phyloP scores from a whole-genome alignment of 2,888 invertebrate genomes.

The Plutella xylostella region DNA sequence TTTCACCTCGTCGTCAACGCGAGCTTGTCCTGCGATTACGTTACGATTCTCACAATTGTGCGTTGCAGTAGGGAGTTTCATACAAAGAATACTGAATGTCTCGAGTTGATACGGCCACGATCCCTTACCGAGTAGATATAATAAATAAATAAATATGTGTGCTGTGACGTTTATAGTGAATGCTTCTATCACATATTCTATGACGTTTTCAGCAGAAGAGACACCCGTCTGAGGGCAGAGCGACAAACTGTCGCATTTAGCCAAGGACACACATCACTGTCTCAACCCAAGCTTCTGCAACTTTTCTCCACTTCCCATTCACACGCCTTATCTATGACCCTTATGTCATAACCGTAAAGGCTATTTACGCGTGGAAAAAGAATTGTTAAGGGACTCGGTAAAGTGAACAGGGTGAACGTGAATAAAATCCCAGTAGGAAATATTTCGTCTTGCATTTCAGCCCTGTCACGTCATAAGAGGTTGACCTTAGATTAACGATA shows the following conservation, averaged over 20 bases:
- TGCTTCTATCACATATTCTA: neutral
- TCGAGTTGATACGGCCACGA: no score
- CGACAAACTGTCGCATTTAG: neutral
- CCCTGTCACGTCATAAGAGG: constrained; percentile 1
- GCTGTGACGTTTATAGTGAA: neutral
- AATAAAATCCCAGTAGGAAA: neutral
- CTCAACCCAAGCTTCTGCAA: neutral
- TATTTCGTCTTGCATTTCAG: neutral
- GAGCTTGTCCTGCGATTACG: no score
- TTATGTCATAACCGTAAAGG: no score
- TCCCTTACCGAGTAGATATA: no score
- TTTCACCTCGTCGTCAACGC: no score
- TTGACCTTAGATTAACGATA: neutral
- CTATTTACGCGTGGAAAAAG: no score
- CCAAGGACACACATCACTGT: constrained; percentile 1
- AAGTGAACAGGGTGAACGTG: no score
- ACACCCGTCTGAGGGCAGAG: neutral
- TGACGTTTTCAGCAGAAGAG: neutral
- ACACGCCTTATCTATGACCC: no score
- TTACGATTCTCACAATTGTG: no score
- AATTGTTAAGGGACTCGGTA: no score
- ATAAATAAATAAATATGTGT: neutral
- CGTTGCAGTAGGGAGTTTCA: no score
- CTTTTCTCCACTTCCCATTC: constrained; percentile 4
- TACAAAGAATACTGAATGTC: neutral